phyloP scores from a whole-genome alignment of 2,113 vertebrate genomes.

The Benitochromis conjunctus region DNA sequence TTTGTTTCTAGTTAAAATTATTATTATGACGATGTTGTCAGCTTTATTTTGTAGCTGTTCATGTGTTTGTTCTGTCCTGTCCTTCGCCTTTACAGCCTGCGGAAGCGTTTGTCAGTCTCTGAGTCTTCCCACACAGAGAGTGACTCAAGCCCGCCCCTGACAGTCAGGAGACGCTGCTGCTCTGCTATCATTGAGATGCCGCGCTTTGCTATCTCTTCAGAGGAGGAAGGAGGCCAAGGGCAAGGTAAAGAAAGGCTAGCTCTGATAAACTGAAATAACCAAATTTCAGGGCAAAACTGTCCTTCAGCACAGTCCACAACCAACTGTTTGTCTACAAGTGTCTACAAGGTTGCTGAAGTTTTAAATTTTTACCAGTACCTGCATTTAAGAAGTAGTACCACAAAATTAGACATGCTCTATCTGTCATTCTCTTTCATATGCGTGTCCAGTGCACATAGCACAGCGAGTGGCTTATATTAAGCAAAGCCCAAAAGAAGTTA shows the following conservation, averaged over 20 bases:
- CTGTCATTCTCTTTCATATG: neutral
- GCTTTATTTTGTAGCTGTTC: neutral
- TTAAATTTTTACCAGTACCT: neutral
- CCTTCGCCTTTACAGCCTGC: conserved; percentile 70
- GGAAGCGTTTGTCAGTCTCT: conserved; percentile 91
- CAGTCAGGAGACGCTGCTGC: conserved; percentile 85
- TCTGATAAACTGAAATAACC: neutral
- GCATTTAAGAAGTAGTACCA: neutral
- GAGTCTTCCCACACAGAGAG: conserved; percentile 98
- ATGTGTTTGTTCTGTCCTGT: neutral
- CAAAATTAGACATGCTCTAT: neutral
- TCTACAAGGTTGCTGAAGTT: neutral
- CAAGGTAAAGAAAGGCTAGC: neutral
- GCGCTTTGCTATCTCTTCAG: conserved; percentile 83
- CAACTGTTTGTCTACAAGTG: neutral
- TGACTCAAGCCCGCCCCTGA: conserved; percentile 92
- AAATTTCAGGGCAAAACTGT: neutral
- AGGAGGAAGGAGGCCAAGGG: conserved; percentile 77
- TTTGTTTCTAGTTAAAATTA: neutral
- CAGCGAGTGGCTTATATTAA: neutral
- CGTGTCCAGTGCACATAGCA: neutral
- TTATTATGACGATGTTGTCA: neutral
- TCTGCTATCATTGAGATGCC: conserved; percentile 90
- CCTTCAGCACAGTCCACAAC: neutral
- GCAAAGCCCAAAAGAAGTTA: neutral